Conservation (phyloP, 2,113 vertebrate genomes). For the Saguinus imperator region DNA sequence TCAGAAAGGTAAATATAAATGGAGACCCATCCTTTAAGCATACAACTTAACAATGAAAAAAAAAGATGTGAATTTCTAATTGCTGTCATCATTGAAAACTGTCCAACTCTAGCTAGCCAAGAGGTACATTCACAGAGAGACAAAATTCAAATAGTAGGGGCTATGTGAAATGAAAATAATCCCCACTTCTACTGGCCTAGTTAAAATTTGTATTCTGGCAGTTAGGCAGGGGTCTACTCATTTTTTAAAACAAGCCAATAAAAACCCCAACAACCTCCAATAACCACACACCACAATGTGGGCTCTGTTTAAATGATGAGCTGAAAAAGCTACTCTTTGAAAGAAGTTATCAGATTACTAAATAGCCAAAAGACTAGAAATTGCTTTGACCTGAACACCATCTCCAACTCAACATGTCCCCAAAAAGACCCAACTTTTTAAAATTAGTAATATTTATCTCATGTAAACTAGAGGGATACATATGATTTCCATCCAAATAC, state of each 20-base stretch:
- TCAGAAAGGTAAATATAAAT: slow-evolving; percentile 47
- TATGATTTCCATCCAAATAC: slow-evolving; percentile 15
- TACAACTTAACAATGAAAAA: slow-evolving; percentile 31
- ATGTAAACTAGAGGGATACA: slow-evolving; percentile 49
- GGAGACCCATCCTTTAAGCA: neutral
- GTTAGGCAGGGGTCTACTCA: slow-evolving; percentile 34
- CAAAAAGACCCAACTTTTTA: slow-evolving; percentile 25
- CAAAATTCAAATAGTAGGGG: neutral
- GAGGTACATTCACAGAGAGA: neutral
- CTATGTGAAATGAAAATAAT: slow-evolving; percentile 12
- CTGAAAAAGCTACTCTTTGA: slow-evolving; percentile 16
- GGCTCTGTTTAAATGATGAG: slow-evolving; percentile 42
- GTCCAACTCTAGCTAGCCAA: neutral
- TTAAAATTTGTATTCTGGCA: slow-evolving; percentile 59
- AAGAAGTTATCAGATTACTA: slow-evolving; percentile 5
- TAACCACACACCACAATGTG: slow-evolving; percentile 4
- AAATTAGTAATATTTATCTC: slow-evolving; percentile 60
- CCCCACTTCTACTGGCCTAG: neutral
- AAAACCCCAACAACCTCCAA: slow-evolving; percentile 56
- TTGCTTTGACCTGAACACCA: slow-evolving; percentile 21
- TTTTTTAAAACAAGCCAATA: slow-evolving; percentile 60
- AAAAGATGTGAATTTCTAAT: neutral
- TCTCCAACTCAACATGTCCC: slow-evolving; percentile 36
- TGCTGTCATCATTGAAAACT: slow-evolving; percentile 10
- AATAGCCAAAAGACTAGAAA: slow-evolving; percentile 30